Evolutionary conservation across 2,888 invertebrate genomes (phyloP).

Genomic region (Drosophila meridiana): DNA sequence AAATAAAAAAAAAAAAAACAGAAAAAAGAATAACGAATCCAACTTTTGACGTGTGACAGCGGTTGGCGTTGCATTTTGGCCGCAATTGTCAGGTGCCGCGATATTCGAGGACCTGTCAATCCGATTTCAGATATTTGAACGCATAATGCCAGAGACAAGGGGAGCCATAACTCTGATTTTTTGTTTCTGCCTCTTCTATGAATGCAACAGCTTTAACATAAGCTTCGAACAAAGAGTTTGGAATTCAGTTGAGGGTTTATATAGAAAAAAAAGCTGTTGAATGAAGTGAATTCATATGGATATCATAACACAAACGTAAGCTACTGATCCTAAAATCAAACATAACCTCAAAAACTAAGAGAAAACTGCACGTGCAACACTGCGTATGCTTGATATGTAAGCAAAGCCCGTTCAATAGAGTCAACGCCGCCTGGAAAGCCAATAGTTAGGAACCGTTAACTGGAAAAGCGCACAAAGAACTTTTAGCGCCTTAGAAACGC

Average conservation of each 20-base stretch:
- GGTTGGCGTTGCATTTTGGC: slow-evolving; percentile 73
- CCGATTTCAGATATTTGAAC: slow-evolving; percentile 62
- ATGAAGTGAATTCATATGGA: background rate
- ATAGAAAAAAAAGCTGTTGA: background rate
- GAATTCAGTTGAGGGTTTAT: background rate
- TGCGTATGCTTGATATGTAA: slow-evolving; percentile 6
- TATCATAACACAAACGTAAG: background rate
- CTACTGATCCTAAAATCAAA: background rate
- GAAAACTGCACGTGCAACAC: background rate
- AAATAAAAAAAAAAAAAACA: slow-evolving; percentile 25
- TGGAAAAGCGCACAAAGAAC: slow-evolving; percentile 33
- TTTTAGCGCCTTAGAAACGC: slow-evolving; percentile 24
- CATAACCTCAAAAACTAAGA: background rate
- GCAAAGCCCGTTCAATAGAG: background rate
- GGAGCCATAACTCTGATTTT: background rate
- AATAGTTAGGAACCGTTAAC: slow-evolving; percentile 1
- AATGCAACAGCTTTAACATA: slow-evolving; percentile 16
- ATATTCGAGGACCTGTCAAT: slow-evolving; percentile 75
- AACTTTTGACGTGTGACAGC: slow-evolving; percentile 74
- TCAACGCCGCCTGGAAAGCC: background rate
- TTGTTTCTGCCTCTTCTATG: background rate
- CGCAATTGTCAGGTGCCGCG: slow-evolving; percentile 78
- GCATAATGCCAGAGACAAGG: slow-evolving; percentile 19
- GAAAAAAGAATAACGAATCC: slow-evolving; percentile 37
- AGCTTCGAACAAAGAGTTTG: background rate